Percentiles rank a stretch among this genome's conserved stretches.
phyloP scores from a whole-genome alignment of 2,888 invertebrate species.

The Drosophila niveifrons region DNA sequence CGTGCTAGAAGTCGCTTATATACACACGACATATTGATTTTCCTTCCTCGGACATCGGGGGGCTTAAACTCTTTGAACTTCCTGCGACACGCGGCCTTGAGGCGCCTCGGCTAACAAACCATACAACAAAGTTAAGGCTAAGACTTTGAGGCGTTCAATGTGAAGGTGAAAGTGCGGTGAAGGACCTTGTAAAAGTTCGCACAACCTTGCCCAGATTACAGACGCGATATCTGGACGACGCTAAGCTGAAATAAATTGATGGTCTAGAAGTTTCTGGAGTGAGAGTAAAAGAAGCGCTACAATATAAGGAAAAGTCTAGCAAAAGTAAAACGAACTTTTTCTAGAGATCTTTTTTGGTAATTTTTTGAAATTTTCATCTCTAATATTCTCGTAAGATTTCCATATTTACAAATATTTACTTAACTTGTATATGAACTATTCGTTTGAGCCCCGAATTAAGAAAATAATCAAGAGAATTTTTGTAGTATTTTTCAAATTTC shows the following conservation, averaged over 20 bases:
- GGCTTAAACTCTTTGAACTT: constrained; percentile 76
- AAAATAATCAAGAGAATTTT: too few relatives aligned
- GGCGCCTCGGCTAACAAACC: constrained; percentile 49
- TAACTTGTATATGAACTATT: background rate
- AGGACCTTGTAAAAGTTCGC: constrained; percentile 50
- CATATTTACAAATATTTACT: background rate
- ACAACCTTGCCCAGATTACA: constrained; percentile 11
- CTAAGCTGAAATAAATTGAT: constrained; percentile 15
- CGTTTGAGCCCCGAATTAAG: too few relatives aligned
- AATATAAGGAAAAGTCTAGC: too few relatives aligned
- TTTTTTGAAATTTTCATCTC: background rate
- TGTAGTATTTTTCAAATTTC: too few relatives aligned
- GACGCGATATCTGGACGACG: constrained; percentile 19
- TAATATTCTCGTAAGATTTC: background rate
- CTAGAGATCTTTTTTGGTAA: too few relatives aligned
- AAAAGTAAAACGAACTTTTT: background rate
- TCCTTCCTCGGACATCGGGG: constrained; percentile 44
- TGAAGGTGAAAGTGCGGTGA: constrained; percentile 68
- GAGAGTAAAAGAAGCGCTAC: background rate
- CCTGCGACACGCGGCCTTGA: constrained; percentile 71
- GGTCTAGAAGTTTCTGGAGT: background rate
- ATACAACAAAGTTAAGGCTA: constrained; percentile 44
- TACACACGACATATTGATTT: constrained; percentile 65
- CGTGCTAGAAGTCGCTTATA: constrained; percentile 59
- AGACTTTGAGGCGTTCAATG: constrained; percentile 59